Evolutionary conservation across 1,140 invertebrate species (phyloP), one percentile per base, ranked within the genome.

Genomic region (Drosophila sproati): DNA sequence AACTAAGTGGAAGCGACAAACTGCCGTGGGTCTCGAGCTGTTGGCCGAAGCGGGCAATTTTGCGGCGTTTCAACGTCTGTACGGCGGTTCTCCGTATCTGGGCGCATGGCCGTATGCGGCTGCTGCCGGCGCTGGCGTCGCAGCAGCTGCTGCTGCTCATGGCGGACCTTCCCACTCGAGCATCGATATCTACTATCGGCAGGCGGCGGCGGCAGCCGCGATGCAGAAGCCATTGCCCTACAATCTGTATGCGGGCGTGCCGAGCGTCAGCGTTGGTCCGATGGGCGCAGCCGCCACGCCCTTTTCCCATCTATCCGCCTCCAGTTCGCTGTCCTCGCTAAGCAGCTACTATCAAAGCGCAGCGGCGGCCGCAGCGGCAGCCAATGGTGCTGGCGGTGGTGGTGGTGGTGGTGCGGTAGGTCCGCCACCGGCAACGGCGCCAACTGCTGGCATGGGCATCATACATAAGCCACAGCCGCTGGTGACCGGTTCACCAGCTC

Each of bases 1-100:
- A 94, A 99, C 99, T 85, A 99, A 99, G 94, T 99, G 98, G 98
- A 99, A 99, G 93, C 95, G 99, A 4, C 99, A 99, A 93, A 99
- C 98, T 2, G 98, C 98, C 0, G 98, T 99, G 0, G 98, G 98
- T 0, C 93, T 99, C 73, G 99, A 99, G 93, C 95, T 99, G 20
- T 93, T 99, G 60, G 97, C 98, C 0, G 98, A 99, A 92, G 98
- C 98, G 0, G 98, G 98, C 4, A 99, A 99, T 93, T 98, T 98
- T 93, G 98, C 98, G 0, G 98, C 98, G 2, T 97, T 99, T 74
- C 98, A 99, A 93, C 95, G 98, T 63, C 94, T 99, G 69, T 97
- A 99, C 91, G 97, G 97, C 93, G 94, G 91, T 92, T 95, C 93
- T 70, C 94, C 95, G 4, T 94, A 96, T 90, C 55, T 93, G 47